Evolutionary conservation across 2,797 vertebrate species (phyloP).

Genomic region (Florisuga fusca): DNA sequence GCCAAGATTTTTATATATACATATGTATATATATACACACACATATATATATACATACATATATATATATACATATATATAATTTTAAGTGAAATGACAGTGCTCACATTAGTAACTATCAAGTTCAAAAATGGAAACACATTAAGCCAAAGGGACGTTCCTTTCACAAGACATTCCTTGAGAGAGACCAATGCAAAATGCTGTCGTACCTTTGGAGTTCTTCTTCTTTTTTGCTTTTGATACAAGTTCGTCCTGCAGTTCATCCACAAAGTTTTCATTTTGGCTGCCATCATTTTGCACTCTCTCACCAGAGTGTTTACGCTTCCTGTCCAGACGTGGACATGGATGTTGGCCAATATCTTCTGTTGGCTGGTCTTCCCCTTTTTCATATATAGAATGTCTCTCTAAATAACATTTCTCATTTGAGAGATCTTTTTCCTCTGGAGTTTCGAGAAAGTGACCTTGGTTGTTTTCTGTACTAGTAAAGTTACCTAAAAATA

Average conservation of each 20-base stretch:
- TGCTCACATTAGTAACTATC: constrained; percentile 73
- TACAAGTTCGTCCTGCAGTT: constrained; percentile 73
- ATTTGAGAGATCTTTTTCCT: constrained; percentile 75
- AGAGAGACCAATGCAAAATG: constrained; percentile 52
- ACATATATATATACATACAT: constrained; percentile 24
- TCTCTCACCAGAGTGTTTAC: constrained; percentile 84
- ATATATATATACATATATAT: constrained; percentile 63
- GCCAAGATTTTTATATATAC: constrained; percentile 58
- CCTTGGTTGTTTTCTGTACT: constrained; percentile 71
- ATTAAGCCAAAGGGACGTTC: constrained; percentile 73
- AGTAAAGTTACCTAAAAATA: constrained; percentile 73
- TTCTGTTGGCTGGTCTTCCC: constrained; percentile 66
- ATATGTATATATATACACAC: constrained; percentile 39
- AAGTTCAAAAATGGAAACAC: constrained; percentile 73
- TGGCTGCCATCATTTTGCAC: constrained; percentile 81
- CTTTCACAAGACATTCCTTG: constrained; percentile 74
- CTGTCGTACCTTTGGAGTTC: constrained; percentile 79
- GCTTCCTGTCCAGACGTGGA: constrained; percentile 84
- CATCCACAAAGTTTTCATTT: constrained; percentile 77
- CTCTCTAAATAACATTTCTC: constrained; percentile 79
- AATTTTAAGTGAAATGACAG: constrained; percentile 72
- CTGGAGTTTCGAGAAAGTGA: constrained; percentile 71
- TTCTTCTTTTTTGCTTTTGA: constrained; percentile 87
- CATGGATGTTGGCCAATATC: constrained; percentile 72
- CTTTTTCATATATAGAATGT: constrained; percentile 74